Evolutionary conservation across 2,113 vertebrate species (phyloP).

Genomic region (rat (Rattus norvegicus)): GRCr8 NC_086020.1:193754501-193755000

Average conservation of each 20-base stretch:
- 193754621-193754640: background rate
- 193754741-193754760: background rate
- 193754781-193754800: background rate
- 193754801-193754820: background rate
- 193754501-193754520: background rate
- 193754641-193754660: background rate
- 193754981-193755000: background rate
- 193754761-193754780: background rate
- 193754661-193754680: background rate
- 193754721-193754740: background rate
- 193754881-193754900: background rate
- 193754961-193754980: background rate
- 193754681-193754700: background rate
- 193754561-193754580: background rate
- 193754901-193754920: background rate
- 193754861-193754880: background rate
- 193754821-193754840: background rate
- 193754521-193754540: background rate
- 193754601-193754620: background rate
- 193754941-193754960: background rate
- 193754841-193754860: background rate
- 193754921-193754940: background rate
- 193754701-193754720: background rate
- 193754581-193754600: background rate
- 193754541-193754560: background rate